Conservation (phyloP, 2,797 vertebrate genomes). For the Schizopygopsis malacanthus region DNA sequence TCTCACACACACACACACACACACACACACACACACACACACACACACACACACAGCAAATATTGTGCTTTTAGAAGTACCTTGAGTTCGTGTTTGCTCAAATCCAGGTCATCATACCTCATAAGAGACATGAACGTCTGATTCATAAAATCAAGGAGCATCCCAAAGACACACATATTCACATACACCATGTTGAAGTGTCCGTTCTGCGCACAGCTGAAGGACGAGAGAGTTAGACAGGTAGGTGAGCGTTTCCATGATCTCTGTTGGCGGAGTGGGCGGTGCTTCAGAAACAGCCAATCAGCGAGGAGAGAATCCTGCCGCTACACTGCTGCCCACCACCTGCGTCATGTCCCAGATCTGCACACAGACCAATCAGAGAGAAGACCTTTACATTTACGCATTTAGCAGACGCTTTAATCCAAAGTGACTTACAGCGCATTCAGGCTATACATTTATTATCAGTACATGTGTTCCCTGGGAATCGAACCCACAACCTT, state of each 20-base stretch:
- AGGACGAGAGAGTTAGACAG: slow-evolving; percentile 44
- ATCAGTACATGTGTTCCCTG: too few species aligned
- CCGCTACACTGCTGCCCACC: slow-evolving; percentile 93
- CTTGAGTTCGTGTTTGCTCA: slow-evolving; percentile 16
- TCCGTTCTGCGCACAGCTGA: not conserved
- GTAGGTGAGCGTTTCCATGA: slow-evolving; percentile 71
- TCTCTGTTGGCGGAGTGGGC: slow-evolving; percentile 49
- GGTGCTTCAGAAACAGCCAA: slow-evolving; percentile 58
- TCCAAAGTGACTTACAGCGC: too few species aligned
- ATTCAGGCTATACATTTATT: too few species aligned
- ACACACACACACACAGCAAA: slow-evolving; percentile 4
- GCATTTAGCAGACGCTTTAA: too few species aligned
- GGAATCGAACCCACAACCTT: too few species aligned
- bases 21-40: not conserved
- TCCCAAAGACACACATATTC: slow-evolving; percentile 22
- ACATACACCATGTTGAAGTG: slow-evolving; percentile 9
- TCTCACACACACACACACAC: not conserved
- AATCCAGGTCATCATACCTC: slow-evolving; percentile 19
- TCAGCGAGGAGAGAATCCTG: slow-evolving; percentile 91
- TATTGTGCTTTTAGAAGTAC: slow-evolving; percentile 44
- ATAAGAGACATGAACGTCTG: not conserved
- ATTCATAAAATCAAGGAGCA: slow-evolving; percentile 22
- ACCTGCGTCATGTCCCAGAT: slow-evolving; percentile 98
- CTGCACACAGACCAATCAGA: slow-evolving; percentile 69
- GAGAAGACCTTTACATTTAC: not conserved